Evolutionary conservation across 2,888 invertebrate species (phyloP), one percentile per base, ranked within the genome.

Genomic region (Incurvaria masculella): DNA sequence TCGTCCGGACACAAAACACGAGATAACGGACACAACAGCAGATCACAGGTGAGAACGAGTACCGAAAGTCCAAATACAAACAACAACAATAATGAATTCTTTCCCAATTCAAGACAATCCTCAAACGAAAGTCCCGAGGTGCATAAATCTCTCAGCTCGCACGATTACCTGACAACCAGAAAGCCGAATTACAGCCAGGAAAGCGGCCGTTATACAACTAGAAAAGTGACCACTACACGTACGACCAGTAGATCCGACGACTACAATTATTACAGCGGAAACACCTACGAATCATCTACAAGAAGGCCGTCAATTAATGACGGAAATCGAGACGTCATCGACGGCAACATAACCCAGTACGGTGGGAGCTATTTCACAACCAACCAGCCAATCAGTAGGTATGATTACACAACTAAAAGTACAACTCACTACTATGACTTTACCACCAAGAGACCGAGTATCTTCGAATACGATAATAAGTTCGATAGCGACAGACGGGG

Each of bases 401-500:
- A 16, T 21, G 11, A 40, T 14, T 20, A 23, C 41, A 23, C 21
- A 42, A 14, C 18, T 17, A 19, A 43, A 21, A 19, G 19, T 40
- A 40, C 33, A 48, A 39, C 33, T 39, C 40, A 40, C 16, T 17
- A 47, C 20, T 48, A 21, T 21, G 21, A 17, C 23, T 39, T 16
- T 18, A 23, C 23, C 5, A 23, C 23, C 5, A 23, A 23, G 23
- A 23, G 23, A 23, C 10, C 23, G 23, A 23, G 23, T 23, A 23
- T 23, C 23, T 23, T 18, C 19, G 45, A 23, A 53, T 50, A 46
- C 21, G 41, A 23, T 42, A 51, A 20, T 4, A 56, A 55, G 41
- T 47, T 49, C 16, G 56, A 55, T 11, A 47, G 23, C 21, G 26
- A 6, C 11, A 16, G 39, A 40, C 5, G 47, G 2, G 18, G 26